These are phyloP conservation scores for Drosophila sproati DNA, from an alignment of 1,140 invertebrate genomes.

Conservation along the genomic window DNA sequence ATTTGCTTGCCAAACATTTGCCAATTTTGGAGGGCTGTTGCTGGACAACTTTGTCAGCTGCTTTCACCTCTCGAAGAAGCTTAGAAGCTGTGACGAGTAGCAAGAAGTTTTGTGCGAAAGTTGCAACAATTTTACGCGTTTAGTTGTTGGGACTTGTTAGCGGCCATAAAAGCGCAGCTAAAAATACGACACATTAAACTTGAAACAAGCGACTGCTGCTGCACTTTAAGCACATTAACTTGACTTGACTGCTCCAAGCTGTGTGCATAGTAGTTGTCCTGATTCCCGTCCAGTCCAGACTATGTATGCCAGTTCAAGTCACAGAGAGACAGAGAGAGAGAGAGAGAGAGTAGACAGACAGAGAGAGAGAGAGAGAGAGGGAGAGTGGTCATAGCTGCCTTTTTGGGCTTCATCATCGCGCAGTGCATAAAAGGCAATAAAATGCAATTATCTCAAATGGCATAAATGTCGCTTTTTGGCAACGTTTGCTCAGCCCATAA, in stretches of 20 bases:
- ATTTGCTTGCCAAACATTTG: neutral
- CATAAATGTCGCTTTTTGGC: constrained; percentile 78
- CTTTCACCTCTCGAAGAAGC: constrained; percentile 23
- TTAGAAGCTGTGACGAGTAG: constrained; percentile 25
- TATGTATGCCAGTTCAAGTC: constrained; percentile 3
- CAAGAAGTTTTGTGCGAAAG: constrained; percentile 22
- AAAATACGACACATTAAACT: constrained; percentile 57
- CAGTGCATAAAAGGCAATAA: constrained; percentile 79
- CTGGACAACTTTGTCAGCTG: constrained; percentile 52
- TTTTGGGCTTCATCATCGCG: constrained; percentile 18
- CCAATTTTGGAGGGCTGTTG: neutral
- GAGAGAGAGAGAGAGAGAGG: neutral
- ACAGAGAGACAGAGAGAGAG: too few relatives aligned
- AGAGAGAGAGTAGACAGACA: too few relatives aligned
- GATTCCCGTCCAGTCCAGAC: constrained; percentile 32
- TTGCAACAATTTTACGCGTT: constrained; percentile 73
- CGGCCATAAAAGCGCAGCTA: constrained; percentile 61
- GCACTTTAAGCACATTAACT: constrained; percentile 68
- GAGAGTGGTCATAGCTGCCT: neutral
- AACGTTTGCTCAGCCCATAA: constrained; percentile 73
- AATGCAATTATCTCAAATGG: constrained; percentile 80
- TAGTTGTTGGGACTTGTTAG: constrained; percentile 42
- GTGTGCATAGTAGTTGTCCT: constrained; percentile 19
- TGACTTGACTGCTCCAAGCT: constrained; percentile 24
- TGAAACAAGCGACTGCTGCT: constrained; percentile 59